Conservation (phyloP, 2,888 invertebrate genomes). For the Parnassius orleans region DNA sequence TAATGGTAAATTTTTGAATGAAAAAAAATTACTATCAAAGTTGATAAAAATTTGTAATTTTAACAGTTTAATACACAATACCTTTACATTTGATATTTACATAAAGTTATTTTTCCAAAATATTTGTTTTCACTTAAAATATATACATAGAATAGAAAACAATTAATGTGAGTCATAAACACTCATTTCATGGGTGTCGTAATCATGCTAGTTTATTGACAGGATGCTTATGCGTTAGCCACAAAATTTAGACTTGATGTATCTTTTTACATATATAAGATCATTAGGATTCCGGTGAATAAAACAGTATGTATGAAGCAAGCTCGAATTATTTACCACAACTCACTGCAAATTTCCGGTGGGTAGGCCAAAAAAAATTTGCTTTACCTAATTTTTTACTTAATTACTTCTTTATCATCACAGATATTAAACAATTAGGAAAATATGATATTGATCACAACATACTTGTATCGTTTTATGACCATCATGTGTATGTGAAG, state of each 20-base stretch:
- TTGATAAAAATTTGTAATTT: constrained; percentile 60
- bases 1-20: constrained; percentile 17
- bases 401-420: constrained; percentile 69
- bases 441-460: constrained; percentile 65
- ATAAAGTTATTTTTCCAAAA: constrained; percentile 67
- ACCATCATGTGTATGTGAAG: constrained; percentile 47
- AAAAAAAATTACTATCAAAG: constrained; percentile 30
- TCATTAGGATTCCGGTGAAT: constrained; percentile 20
- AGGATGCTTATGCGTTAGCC: background rate
- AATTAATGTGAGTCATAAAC: constrained; percentile 29
- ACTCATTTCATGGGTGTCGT: constrained; percentile 30
- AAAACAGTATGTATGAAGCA: constrained; percentile 42
- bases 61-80: constrained; percentile 65
- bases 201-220: background rate
- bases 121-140: constrained; percentile 52
- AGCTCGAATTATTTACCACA: constrained; percentile 37
- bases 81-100: constrained; percentile 58
- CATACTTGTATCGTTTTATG: constrained; percentile 46
- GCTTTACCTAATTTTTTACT: constrained; percentile 46
- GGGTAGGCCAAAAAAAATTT: constrained; percentile 61
- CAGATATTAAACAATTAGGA: constrained; percentile 73
- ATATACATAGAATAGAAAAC: constrained; percentile 35
- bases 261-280: background rate
- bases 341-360: constrained; percentile 50
- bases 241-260: too few species aligned